Evolutionary conservation across 2,888 invertebrate genomes (phyloP).

Genomic region (Drosophila anomelani): DNA sequence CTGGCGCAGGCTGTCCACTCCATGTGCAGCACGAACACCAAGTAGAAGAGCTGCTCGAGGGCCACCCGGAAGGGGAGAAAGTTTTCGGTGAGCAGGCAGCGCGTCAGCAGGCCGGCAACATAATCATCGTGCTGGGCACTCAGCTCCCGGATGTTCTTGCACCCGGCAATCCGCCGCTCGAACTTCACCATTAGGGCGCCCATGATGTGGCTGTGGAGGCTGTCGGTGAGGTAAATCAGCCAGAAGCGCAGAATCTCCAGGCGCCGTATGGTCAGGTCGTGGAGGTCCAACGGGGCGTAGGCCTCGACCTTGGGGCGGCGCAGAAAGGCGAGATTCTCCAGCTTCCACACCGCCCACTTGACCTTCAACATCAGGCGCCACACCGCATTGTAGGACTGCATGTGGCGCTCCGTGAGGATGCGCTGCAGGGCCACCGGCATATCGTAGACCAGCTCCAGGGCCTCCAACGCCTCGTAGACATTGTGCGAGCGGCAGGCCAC

Average conservation of each 20-base stretch:
- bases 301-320: constrained; percentile 58
- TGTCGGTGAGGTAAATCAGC: constrained; percentile 86
- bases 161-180: constrained; percentile 73
- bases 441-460: constrained; percentile 75
- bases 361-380: constrained; percentile 86
- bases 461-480: constrained; percentile 80
- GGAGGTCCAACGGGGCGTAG: constrained; percentile 76
- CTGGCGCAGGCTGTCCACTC: constrained; percentile 81
- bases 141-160: constrained; percentile 79
- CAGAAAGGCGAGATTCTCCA: constrained; percentile 85
- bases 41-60: constrained; percentile 81
- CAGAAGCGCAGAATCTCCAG: constrained; percentile 86
- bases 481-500: constrained; percentile 68
- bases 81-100: constrained; percentile 77
- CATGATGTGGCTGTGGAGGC: constrained; percentile 85
- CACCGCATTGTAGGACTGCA: constrained; percentile 83
- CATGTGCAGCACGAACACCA: constrained; percentile 80
- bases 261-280: constrained; percentile 83
- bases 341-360: constrained; percentile 86
- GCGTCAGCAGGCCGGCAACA: constrained; percentile 75
- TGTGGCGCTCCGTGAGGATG: constrained; percentile 74
- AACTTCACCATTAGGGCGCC: constrained; percentile 82
- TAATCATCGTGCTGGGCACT: constrained; percentile 82
- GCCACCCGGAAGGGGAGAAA: constrained; percentile 67
- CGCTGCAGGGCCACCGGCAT: constrained; percentile 73